These are phyloP conservation scores for Temnothorax ravouxi DNA, from an alignment of 2,888 invertebrate species.

Conservation along the genomic window DNA sequence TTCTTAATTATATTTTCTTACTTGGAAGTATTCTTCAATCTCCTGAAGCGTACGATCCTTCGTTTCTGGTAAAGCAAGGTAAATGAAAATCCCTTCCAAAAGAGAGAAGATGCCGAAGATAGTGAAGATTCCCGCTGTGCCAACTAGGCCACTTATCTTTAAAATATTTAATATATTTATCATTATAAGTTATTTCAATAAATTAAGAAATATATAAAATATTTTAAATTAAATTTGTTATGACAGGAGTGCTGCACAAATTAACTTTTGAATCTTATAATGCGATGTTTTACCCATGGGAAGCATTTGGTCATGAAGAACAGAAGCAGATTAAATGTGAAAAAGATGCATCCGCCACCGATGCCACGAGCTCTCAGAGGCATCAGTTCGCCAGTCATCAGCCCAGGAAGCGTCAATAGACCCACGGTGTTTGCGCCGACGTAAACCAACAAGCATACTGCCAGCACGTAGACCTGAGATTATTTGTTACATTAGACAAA, in stretches of 20 bases:
- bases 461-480: conserved; percentile 84
- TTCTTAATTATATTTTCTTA: conserved; percentile 86
- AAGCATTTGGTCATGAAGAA: conserved; percentile 91
- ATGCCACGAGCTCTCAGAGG: conserved; percentile 92
- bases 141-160: conserved; percentile 85
- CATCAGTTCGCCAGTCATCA: conserved; percentile 92
- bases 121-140: conserved; percentile 90
- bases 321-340: conserved; percentile 90
- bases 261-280: not conserved
- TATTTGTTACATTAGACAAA: not conserved
- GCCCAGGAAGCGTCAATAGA: conserved; percentile 91
- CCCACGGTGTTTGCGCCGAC: conserved; percentile 92
- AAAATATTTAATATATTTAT: not conserved
- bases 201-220: not conserved
- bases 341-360: conserved; percentile 92
- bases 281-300: conserved; percentile 87
- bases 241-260: not conserved
- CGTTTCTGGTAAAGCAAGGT: conserved; percentile 91
- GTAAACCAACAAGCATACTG: conserved; percentile 89
- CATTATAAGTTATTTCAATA: not conserved
- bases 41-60: conserved; percentile 91
- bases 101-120: conserved; percentile 90
- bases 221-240: not conserved
- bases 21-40: conserved; percentile 93
- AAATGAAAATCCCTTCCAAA: conserved; percentile 89